Conservation (phyloP, 2,888 invertebrate genomes). For the Cantharis nigra region DNA sequence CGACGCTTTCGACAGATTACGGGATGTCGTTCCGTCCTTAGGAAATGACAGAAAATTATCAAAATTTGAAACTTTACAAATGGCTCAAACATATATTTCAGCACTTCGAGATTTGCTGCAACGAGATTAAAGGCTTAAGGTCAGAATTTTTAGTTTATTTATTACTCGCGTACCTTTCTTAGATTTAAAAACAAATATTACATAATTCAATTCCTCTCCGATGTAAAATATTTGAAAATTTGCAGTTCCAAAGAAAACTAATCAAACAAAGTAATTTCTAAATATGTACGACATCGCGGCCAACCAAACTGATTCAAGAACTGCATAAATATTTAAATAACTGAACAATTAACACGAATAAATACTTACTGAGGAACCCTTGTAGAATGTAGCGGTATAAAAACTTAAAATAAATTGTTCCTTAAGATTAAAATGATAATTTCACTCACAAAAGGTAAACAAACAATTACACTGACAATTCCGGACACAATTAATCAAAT, state of each 20-base stretch:
- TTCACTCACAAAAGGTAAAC: no score
- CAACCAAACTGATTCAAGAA: no score
- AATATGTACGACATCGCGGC: no score
- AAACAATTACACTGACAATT: background rate
- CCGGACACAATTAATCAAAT: background rate
- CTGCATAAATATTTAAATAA: no score
- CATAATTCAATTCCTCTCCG: background rate
- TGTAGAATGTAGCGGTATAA: background rate
- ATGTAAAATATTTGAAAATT: background rate
- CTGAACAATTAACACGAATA: background rate
- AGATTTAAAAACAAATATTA: conserved; percentile 1
- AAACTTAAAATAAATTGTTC: background rate
- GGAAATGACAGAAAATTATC: conserved; percentile 73
- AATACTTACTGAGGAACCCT: background rate
- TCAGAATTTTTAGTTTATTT: background rate
- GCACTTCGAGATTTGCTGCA: conserved; percentile 68
- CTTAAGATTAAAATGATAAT: no score
- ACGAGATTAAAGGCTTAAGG: conserved; percentile 43
- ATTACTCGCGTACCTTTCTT: conserved; percentile 23
- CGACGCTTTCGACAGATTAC: conserved; percentile 71
- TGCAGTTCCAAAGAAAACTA: background rate
- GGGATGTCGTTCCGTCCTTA: conserved; percentile 72
- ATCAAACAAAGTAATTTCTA: background rate
- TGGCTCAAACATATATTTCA: conserved; percentile 77
- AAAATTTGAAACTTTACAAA: conserved; percentile 77